These are phyloP conservation scores for Mustelus asterias DNA, from an alignment of 2,113 vertebrate genomes.

Conservation along the genomic window DNA sequence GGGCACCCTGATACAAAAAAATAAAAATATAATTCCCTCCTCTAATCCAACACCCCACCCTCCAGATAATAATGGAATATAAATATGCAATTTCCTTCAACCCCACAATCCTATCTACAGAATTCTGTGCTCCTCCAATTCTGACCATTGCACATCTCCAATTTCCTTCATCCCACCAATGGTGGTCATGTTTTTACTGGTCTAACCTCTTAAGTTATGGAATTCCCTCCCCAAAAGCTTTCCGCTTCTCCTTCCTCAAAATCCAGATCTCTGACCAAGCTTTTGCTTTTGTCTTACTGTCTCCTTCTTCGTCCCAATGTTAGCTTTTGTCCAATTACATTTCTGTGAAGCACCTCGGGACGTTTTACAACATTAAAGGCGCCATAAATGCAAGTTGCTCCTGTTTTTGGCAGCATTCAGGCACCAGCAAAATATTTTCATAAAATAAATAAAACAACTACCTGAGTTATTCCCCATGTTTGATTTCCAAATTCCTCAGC, in stretches of 20 bases:
- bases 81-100: background rate
- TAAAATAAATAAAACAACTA: slow-evolving; percentile 41
- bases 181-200: no score
- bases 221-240: no score
- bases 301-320: no score
- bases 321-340: background rate
- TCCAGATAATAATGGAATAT: background rate
- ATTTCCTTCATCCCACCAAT: no score
- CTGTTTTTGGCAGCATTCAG: background rate
- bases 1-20: no score
- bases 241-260: no score
- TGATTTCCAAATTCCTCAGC: slow-evolving; percentile 69
- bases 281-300: no score
- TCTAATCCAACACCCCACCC: no score
- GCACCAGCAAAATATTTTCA: background rate
- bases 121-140: background rate
- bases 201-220: no score
- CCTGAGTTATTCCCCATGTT: slow-evolving; percentile 67
- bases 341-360: background rate
- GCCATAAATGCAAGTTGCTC: background rate
- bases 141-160: no score
- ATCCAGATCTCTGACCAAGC: no score
- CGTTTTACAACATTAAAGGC: background rate
- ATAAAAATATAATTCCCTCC: no score
- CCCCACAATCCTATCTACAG: background rate